Percentiles rank a stretch among this genome's conserved stretches.
Conservation (phyloP, 2,797 vertebrate species). For the Tapera naevia region DNA sequence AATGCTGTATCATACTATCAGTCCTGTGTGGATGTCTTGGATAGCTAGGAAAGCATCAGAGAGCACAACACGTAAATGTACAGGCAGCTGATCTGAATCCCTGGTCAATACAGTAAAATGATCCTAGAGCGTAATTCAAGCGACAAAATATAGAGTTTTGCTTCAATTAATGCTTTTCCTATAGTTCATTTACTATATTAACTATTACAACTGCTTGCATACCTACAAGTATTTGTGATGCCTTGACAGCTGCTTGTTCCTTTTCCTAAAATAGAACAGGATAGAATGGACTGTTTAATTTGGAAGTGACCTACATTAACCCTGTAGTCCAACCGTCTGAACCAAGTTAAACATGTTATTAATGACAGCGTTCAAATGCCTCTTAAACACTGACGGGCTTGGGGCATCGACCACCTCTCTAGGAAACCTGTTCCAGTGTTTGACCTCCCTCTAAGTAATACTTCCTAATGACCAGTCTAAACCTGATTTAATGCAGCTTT, state of each 20-base stretch:
- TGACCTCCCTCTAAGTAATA: no score
- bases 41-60: neutral
- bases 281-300: neutral
- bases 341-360: neutral
- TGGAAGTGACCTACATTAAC: no score
- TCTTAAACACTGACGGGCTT: no score
- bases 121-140: neutral
- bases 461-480: neutral
- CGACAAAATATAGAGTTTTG: neutral
- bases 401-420: no score
- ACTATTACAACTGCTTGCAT: neutral
- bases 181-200: neutral
- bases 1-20: neutral
- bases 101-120: neutral
- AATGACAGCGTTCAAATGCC: neutral
- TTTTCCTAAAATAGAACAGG: neutral
- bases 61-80: neutral
- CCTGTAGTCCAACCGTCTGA: neutral
- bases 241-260: neutral
- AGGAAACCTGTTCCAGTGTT: neutral
- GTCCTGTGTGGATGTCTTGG: fast-evolving
- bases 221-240: neutral
- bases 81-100: neutral
- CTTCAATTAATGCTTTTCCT: neutral
- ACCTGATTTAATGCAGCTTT: neutral